Evolutionary conservation across 2,113 vertebrate species (phyloP), one percentile per base, ranked within the genome.

Genomic region (Hippocampus comes): DNA sequence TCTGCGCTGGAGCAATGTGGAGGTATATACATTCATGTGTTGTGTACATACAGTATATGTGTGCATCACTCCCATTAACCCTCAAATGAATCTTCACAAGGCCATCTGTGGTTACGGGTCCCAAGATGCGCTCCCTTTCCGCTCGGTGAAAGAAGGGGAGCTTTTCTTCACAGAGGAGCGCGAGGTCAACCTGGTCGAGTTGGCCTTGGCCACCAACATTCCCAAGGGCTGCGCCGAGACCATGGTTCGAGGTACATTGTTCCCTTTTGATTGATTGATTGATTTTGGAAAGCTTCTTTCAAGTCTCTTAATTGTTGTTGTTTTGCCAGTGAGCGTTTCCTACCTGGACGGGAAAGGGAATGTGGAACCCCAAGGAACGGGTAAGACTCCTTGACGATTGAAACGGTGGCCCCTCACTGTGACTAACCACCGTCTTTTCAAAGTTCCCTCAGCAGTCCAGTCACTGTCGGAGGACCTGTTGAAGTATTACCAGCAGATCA

Each of bases 401-500:
- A 38, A 38, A 55, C 27, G 0, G 34, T 38, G 34, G 34, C 2
- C 14, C 4, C 7, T 1, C 12, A 5, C 2, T 5, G 25, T 48
- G 48, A 21, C 43, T 25, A 17, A 34, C 11, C 66, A 53, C 79
- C 1, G 18, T 49, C 2, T 56, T 57, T 4, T 69, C 57, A 1
- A 86, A 96, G 95, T 97, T 70, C 95, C 96, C 76, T 90, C 89
- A 0, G 95, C 95, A 0, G 95, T 97, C 43, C 96, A 96, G 72
- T 89, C 92, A 12, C 88, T 97, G 67, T 95, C 94, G 0, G 96
- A 98, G 0, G 96, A 97, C 82, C 89, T 98, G 1, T 87, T 95
- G 27, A 96, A 96, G 82, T 98, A 97, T 88, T 97, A 98, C 87
- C 96, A 98, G 80, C 96, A 95, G 46, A 93, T 95, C 74, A 97